Conservation (phyloP, 2,888 invertebrate genomes). For the Diaprepes abbreviatus region DNA sequence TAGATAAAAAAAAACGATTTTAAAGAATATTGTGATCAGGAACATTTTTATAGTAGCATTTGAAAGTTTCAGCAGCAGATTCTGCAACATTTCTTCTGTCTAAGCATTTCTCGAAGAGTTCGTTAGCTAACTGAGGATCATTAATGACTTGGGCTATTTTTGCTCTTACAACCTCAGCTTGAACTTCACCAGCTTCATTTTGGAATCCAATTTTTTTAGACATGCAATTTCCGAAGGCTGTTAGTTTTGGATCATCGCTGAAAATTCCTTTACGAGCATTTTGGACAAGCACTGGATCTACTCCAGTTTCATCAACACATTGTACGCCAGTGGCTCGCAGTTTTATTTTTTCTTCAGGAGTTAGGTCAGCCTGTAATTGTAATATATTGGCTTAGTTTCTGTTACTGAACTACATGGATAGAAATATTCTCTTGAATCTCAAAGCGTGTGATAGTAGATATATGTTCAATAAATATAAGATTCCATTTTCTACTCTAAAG, state of each 20-base stretch:
- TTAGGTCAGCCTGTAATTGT: conserved; percentile 53
- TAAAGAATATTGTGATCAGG: conserved; percentile 33
- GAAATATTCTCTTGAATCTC: no score
- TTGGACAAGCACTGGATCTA: conserved; percentile 53
- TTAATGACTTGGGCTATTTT: conserved; percentile 34
- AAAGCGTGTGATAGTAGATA: no score
- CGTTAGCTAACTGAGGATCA: conserved; percentile 30
- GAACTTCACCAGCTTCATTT: conserved; percentile 55
- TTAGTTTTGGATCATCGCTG: conserved; percentile 55
- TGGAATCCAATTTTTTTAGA: conserved; percentile 56
- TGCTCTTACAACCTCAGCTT: conserved; percentile 53
- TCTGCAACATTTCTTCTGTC: conserved; percentile 41
- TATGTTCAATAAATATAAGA: no score
- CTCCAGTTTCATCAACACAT: conserved; percentile 52
- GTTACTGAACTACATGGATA: no score
- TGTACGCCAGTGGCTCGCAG: conserved; percentile 51
- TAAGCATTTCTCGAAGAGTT: conserved; percentile 47
- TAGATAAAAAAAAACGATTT: no score
- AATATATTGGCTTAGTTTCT: no score
- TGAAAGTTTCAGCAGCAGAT: conserved; percentile 48
- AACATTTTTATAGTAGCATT: conserved; percentile 48
- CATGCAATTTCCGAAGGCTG: conserved; percentile 46
- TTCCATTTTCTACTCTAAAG: no score
- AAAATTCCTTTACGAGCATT: conserved; percentile 54
- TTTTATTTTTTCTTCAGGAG: conserved; percentile 56